phyloP scores from a whole-genome alignment of 2,113 vertebrate species.

The Rhadina sibilatrix region DNA sequence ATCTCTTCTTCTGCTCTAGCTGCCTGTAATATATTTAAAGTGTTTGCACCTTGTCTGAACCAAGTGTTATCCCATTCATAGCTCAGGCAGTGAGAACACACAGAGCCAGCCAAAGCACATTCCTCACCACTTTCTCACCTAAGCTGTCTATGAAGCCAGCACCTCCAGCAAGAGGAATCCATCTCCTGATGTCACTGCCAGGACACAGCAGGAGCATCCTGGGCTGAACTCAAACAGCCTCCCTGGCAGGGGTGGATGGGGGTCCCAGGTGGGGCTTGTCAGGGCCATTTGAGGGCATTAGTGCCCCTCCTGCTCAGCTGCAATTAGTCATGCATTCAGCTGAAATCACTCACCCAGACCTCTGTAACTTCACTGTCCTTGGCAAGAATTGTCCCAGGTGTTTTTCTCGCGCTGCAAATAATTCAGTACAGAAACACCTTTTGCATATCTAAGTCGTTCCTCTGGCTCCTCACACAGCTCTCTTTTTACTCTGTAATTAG shows the following conservation, averaged over 20 bases:
- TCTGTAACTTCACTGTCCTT: background rate
- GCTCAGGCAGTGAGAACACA: background rate
- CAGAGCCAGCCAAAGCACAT: background rate
- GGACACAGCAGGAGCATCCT: too few relatives aligned
- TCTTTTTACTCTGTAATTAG: background rate
- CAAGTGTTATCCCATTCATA: background rate
- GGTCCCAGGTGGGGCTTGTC: background rate
- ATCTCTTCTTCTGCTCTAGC: background rate
- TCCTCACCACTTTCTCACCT: background rate
- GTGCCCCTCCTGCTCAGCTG: background rate
- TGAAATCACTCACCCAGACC: background rate
- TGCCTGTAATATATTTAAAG: background rate
- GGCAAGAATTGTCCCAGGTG: background rate
- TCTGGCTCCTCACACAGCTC: background rate
- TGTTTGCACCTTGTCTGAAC: background rate
- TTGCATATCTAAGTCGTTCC: background rate
- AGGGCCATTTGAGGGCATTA: background rate
- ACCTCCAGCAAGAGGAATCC: background rate
- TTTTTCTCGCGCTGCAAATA: background rate
- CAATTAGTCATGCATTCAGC: background rate
- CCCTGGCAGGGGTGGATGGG: background rate
- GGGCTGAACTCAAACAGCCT: background rate
- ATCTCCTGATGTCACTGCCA: background rate
- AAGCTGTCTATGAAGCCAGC: background rate
- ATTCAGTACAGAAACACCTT: background rate